A percentile compares a stretch with the other conserved stretches of the same genome.
Conservation (phyloP, 1,140 invertebrate species). For the Drosophila seguyi region DNA sequence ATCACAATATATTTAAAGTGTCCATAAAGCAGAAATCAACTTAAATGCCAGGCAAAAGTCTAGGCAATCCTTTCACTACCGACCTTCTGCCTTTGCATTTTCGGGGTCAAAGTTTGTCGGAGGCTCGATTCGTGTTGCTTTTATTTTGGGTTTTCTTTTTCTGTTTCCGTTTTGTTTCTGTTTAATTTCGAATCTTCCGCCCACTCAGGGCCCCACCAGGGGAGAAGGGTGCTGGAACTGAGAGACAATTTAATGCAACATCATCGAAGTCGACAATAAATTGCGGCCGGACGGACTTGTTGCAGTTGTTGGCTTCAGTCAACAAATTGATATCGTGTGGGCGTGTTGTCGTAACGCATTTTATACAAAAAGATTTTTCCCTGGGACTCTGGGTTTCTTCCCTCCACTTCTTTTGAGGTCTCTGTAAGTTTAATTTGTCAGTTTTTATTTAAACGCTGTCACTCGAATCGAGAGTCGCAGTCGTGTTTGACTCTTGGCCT, state of each 20-base stretch:
- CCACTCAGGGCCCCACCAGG: constrained; percentile 43
- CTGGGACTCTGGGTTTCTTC: constrained; percentile 20
- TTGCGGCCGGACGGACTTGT: constrained; percentile 61
- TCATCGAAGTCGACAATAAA: constrained; percentile 63
- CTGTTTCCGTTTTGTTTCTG: constrained; percentile 21
- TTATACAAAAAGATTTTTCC: constrained; percentile 37
- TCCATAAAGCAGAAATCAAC: constrained; percentile 6
- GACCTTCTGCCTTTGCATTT: constrained; percentile 60
- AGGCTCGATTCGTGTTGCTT: constrained; percentile 45
- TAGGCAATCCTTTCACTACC: constrained; percentile 70
- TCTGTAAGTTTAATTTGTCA: constrained; percentile 70
- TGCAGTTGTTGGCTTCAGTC: constrained; percentile 78
- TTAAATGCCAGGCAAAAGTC: constrained; percentile 26
- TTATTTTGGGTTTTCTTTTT: constrained; percentile 22
- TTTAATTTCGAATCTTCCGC: constrained; percentile 55
- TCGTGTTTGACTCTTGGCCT: constrained; percentile 78
- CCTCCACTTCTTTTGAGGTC: constrained; percentile 11
- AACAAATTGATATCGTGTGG: constrained; percentile 67
- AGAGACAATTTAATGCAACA: constrained; percentile 76
- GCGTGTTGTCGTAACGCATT: constrained; percentile 73
- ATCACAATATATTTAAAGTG: constrained; percentile 24
- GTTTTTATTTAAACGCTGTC: constrained; percentile 75
- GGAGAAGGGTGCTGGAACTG: constrained; percentile 21
- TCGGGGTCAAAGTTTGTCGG: constrained; percentile 74
- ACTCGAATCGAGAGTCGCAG: constrained; percentile 44